A percentile compares a stretch with the other conserved stretches of the same genome.
These are phyloP conservation scores for Empidonax traillii DNA, from an alignment of 2,113 vertebrate genomes.

Conservation along the genomic window DNA sequence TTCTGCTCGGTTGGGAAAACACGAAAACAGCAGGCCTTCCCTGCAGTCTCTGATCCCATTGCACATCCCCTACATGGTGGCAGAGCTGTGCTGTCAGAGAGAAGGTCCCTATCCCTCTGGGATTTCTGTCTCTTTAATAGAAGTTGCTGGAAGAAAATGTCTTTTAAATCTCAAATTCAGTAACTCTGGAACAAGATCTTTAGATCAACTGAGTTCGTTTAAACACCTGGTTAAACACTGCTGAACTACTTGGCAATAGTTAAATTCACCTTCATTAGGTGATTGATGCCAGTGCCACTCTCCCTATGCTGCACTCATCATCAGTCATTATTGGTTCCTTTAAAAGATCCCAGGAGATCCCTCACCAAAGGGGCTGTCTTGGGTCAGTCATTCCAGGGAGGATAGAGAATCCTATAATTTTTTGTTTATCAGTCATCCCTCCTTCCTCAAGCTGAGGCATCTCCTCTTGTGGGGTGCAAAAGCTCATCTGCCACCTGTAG, in stretches of 20 bases:
- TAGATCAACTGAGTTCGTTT: neutral
- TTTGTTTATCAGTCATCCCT: neutral
- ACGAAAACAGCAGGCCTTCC: neutral
- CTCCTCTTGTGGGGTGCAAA: neutral
- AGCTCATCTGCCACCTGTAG: neutral
- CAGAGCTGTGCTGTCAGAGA: neutral
- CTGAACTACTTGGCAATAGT: neutral
- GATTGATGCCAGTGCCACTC: neutral
- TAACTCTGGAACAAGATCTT: neutral
- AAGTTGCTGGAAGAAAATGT: neutral
- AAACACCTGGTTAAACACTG: neutral
- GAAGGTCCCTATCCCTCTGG: neutral
- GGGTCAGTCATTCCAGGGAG: neutral
- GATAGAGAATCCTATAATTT: neutral
- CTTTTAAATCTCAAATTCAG: neutral
- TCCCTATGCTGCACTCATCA: neutral
- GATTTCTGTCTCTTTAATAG: neutral
- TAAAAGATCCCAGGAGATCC: neutral
- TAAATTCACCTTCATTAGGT: neutral
- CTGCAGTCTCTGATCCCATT: neutral
- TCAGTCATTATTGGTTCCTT: neutral
- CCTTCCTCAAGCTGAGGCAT: neutral
- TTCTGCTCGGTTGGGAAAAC: neutral
- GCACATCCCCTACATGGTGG: neutral
- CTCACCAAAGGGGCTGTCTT: neutral